Conservation (phyloP, 2,113 vertebrate genomes). For the Corydoras maculifer region DNA sequence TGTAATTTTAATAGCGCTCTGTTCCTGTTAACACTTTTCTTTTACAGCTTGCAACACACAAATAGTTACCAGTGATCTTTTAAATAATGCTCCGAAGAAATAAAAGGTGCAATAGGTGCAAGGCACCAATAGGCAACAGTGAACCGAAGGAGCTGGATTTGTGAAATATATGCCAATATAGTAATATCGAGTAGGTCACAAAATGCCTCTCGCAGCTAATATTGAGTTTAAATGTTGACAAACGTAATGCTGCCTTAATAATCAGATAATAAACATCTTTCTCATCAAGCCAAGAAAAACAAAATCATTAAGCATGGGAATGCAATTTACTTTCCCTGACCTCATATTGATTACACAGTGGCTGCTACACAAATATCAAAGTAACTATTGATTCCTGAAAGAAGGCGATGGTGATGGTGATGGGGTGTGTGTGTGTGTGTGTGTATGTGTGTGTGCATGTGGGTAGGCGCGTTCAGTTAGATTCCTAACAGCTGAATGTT, state of each 20-base stretch:
- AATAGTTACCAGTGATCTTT: no score
- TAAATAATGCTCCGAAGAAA: no score
- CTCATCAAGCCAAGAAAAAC: constrained; percentile 69
- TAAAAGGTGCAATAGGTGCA: neutral
- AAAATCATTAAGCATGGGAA: constrained; percentile 79
- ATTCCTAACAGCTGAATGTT: constrained; percentile 85
- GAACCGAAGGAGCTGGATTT: neutral
- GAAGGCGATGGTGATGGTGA: constrained; percentile 61
- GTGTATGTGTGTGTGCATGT: no score
- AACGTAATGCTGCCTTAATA: constrained; percentile 47
- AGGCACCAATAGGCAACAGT: neutral
- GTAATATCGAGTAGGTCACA: constrained; percentile 10
- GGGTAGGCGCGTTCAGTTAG: constrained; percentile 59
- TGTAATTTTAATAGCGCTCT: no score
- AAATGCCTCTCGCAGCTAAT: constrained; percentile 23
- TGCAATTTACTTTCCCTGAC: constrained; percentile 89
- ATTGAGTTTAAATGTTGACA: constrained; percentile 36
- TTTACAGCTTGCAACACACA: no score
- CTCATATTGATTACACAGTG: constrained; percentile 83
- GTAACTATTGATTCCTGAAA: constrained; percentile 79
- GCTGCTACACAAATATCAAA: constrained; percentile 87
- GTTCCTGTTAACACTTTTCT: no score
- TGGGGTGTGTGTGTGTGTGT: neutral
- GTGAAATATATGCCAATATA: constrained; percentile 15
- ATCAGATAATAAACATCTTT: constrained; percentile 80